These are phyloP conservation scores for Takifugu flavidus DNA, from an alignment of 2,113 vertebrate genomes.

Conservation along the genomic window DNA sequence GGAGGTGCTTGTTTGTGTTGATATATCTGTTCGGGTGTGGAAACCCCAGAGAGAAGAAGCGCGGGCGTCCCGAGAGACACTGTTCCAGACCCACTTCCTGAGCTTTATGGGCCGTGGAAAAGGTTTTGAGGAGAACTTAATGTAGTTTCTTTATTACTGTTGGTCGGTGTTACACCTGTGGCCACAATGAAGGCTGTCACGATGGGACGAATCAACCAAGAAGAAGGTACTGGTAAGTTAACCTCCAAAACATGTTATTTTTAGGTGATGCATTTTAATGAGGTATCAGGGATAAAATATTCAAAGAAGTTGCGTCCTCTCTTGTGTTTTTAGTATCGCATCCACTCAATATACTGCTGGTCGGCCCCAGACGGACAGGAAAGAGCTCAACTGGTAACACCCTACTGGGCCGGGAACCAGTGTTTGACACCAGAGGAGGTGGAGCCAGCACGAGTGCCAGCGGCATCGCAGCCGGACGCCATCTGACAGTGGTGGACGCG, in stretches of 20 bases:
- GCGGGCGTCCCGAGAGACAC: neutral
- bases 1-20: conserved; percentile 18
- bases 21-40: conserved; percentile 1
- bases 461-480: neutral
- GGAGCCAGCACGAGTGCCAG: conserved; percentile 18
- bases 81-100: neutral
- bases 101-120: neutral
- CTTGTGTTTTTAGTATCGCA: neutral
- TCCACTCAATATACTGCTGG: conserved; percentile 26
- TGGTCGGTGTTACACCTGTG: too few species aligned
- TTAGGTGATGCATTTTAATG: too few species aligned
- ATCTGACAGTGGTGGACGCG: conserved; percentile 36
- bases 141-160: neutral
- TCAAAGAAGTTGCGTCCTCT: neutral
- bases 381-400: conserved; percentile 54
- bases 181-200: neutral
- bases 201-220: conserved; percentile 2
- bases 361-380: conserved; percentile 41
- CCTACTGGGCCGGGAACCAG: conserved; percentile 20
- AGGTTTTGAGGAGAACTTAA: neutral
- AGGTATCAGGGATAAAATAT: neutral
- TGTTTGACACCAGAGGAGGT: conserved; percentile 48
- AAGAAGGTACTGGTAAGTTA: neutral
- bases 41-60: neutral
- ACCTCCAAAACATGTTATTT: neutral